A percentile compares a stretch with the other conserved stretches of the same genome.
These are phyloP conservation scores for Cataglyphis hispanica DNA, from an alignment of 1,140 invertebrate genomes.

Conservation along the genomic window DNA sequence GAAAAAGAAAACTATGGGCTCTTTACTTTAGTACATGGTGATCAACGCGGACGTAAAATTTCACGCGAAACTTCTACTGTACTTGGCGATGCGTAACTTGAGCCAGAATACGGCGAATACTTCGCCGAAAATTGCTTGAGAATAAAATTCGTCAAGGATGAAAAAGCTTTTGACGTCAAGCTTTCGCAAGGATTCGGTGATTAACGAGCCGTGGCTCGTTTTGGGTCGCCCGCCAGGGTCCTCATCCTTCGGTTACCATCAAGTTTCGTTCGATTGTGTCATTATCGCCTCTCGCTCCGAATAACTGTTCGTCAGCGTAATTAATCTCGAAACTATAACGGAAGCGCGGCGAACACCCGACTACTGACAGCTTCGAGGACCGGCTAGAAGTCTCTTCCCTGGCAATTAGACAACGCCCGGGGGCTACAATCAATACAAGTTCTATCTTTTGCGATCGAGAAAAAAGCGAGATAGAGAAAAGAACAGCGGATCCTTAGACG, in stretches of 20 bases:
- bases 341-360: conserved; percentile 33
- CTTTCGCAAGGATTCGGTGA: conserved; percentile 55
- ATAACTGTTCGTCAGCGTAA: conserved; percentile 62
- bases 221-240: conserved; percentile 12
- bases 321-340: conserved; percentile 63
- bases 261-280: conserved; percentile 62
- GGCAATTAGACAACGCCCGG: conserved; percentile 46
- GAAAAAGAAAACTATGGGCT: background rate
- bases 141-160: conserved; percentile 52
- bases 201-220: conserved; percentile 51
- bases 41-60: conserved; percentile 43
- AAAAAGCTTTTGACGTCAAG: conserved; percentile 58
- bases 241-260: conserved; percentile 26
- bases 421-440: conserved; percentile 55
- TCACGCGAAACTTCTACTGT: conserved; percentile 25
- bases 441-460: background rate
- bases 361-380: conserved; percentile 26
- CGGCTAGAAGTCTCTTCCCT: conserved; percentile 47
- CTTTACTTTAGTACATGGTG: conserved; percentile 6
- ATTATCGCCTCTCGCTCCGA: conserved; percentile 57
- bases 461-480: background rate
- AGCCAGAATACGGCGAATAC: conserved; percentile 12
- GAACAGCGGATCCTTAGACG: conserved; percentile 6
- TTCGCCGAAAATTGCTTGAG: conserved; percentile 20
- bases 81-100: conserved; percentile 2